Evolutionary conservation across 1,140 invertebrate species (phyloP).

Genomic region (Ylistrum balloti): DNA sequence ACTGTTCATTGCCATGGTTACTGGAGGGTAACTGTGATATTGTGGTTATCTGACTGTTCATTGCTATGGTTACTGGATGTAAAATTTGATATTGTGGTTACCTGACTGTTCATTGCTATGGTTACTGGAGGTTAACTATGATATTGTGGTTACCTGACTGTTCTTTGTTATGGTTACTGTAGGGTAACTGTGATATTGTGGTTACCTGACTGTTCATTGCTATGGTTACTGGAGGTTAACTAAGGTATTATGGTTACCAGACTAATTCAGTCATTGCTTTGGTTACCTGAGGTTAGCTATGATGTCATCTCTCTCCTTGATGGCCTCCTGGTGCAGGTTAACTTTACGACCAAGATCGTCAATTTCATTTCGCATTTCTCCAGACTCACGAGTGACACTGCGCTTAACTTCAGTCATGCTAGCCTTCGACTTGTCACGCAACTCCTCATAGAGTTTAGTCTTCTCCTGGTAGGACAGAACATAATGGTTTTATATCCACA

Average conservation of each 20-base stretch:
- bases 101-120: too few species aligned
- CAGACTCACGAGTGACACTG: constrained; percentile 52
- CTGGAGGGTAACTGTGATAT: not conserved
- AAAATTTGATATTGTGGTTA: not conserved
- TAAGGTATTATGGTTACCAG: too few species aligned
- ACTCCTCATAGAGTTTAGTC: constrained; percentile 66
- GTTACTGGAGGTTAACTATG: not conserved
- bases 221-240: not conserved
- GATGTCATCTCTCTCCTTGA: not conserved
- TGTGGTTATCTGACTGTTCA: too few species aligned
- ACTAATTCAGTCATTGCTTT: too few species aligned
- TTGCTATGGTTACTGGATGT: not conserved
- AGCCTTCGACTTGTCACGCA: constrained; percentile 54
- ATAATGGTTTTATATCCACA: not conserved
- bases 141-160: too few species aligned
- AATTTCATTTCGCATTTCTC: constrained; percentile 58
- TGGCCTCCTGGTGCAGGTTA: not conserved
- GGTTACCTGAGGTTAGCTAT: constrained; percentile 6
- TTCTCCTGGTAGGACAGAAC: constrained; percentile 64
- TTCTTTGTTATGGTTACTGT: not conserved
- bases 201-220: too few species aligned
- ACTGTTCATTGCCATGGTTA: not conserved
- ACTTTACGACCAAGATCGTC: constrained; percentile 52
- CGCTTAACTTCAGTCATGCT: constrained; percentile 15
- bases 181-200: not conserved